Evolutionary conservation across 2,113 vertebrate species (phyloP).

Genomic region (Strigops habroptila): DNA sequence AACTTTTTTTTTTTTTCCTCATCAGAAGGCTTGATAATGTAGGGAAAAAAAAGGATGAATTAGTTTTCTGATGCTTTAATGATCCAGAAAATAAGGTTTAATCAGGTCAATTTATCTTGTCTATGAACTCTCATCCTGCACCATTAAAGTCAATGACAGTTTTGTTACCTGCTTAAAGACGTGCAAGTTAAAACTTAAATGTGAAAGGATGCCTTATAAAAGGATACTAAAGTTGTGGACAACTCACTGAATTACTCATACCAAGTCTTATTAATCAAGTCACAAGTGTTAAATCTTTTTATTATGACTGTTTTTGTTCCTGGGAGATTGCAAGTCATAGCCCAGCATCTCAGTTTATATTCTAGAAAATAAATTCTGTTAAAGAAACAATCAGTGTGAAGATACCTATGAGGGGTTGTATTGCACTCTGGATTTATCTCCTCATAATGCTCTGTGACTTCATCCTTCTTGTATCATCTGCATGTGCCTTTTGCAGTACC

Average conservation of each 20-base stretch:
- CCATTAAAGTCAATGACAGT: background rate
- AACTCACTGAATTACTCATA: background rate
- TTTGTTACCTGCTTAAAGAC: background rate
- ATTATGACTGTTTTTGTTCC: background rate
- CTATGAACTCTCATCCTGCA: background rate
- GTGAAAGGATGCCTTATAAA: background rate
- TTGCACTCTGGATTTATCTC: background rate
- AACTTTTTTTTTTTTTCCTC: background rate
- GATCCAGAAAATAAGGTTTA: slow-evolving; percentile 16
- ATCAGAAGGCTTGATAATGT: background rate
- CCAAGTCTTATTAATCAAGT: background rate
- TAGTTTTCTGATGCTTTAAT: slow-evolving; percentile 4
- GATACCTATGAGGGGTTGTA: background rate
- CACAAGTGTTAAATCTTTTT: background rate
- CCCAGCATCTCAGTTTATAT: background rate
- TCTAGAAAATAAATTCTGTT: background rate
- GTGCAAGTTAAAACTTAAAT: background rate
- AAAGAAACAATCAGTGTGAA: background rate
- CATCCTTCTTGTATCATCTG: background rate
- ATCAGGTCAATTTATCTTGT: background rate
- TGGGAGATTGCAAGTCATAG: background rate
- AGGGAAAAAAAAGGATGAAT: background rate
- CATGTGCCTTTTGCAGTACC: background rate
- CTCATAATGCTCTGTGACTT: background rate
- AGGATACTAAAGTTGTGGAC: background rate